These are phyloP conservation scores for Drosophila planitibia DNA, from an alignment of 2,888 invertebrate genomes.

Conservation along the genomic window DNA sequence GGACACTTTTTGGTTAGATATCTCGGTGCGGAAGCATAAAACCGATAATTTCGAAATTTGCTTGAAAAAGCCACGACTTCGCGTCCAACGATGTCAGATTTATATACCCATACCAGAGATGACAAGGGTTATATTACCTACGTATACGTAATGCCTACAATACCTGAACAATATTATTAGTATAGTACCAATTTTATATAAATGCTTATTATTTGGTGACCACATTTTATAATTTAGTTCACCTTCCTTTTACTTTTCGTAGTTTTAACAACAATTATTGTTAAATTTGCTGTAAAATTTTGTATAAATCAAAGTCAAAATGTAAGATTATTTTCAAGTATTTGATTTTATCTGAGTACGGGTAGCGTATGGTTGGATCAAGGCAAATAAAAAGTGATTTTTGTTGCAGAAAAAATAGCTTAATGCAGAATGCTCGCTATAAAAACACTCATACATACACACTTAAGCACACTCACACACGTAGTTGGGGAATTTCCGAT, in stretches of 20 bases:
- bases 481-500: slow-evolving; percentile 43
- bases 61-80: slow-evolving; percentile 45
- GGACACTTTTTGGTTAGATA: slow-evolving; percentile 47
- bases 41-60: slow-evolving; percentile 55
- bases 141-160: not conserved
- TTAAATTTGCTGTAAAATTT: too few species aligned
- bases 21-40: slow-evolving; percentile 47
- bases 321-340: too few species aligned
- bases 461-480: slow-evolving; percentile 1
- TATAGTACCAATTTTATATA: not conserved
- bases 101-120: slow-evolving; percentile 2
- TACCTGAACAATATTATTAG: not conserved
- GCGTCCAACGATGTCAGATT: slow-evolving; percentile 23
- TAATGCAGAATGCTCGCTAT: slow-evolving; percentile 6
- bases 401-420: slow-evolving; percentile 32
- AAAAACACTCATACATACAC: slow-evolving; percentile 8
- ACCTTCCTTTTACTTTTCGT: not conserved
- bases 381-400: not conserved
- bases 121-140: not conserved
- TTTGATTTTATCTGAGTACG: not conserved
- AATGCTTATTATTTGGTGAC: not conserved
- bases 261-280: not conserved
- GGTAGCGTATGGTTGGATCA: not conserved
- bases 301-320: not conserved
- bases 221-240: not conserved